A percentile compares a stretch with the other conserved stretches of the same genome.
Conservation (phyloP, 2,113 vertebrate species). For the Tinamus guttatus region DNA sequence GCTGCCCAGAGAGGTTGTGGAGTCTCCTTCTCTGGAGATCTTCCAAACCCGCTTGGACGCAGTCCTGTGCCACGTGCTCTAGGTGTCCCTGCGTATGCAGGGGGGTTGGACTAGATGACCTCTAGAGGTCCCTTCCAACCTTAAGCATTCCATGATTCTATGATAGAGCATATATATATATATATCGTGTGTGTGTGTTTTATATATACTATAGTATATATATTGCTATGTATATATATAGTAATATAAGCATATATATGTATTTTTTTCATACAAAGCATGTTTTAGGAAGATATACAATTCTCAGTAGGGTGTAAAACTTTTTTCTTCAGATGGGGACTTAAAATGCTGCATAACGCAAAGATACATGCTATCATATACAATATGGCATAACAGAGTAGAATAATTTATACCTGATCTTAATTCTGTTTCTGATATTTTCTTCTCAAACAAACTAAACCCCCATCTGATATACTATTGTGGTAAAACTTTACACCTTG, state of each 20-base stretch:
- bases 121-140: too few species aligned
- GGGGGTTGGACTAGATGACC: too few species aligned
- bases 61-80: too few species aligned
- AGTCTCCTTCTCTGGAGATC: too few species aligned
- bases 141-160: too few species aligned
- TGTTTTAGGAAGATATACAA: neutral
- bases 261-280: neutral
- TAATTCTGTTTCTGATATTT: neutral
- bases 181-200: too few species aligned
- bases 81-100: too few species aligned
- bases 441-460: neutral
- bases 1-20: too few species aligned
- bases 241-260: neutral
- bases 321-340: neutral
- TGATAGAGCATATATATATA: too few species aligned
- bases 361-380: neutral
- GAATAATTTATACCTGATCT: neutral
- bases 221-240: too few species aligned
- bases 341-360: neutral
- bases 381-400: neutral
- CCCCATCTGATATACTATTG: neutral
- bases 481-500: neutral
- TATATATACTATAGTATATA: too few species aligned
- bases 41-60: too few species aligned
- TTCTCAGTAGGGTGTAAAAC: neutral